phyloP scores from a whole-genome alignment of 2,797 vertebrate genomes.

The Lacerta bilineata region DNA sequence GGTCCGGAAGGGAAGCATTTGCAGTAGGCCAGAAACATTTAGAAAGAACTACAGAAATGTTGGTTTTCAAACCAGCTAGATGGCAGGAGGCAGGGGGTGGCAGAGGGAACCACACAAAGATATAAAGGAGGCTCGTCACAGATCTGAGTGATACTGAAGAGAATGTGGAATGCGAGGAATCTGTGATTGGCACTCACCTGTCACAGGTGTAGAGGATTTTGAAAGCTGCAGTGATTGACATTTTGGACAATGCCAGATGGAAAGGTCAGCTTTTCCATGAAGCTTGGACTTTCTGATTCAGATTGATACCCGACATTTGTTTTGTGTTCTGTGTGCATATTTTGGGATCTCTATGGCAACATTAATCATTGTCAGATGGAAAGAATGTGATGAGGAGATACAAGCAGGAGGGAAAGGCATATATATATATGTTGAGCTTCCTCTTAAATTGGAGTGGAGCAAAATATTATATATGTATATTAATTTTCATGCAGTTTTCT shows the following conservation, averaged over 20 bases:
- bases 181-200: constrained; percentile 9
- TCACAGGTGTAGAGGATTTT: neutral
- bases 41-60: neutral
- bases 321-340: constrained; percentile 26
- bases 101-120: too few relatives aligned
- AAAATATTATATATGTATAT: too few relatives aligned
- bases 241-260: constrained; percentile 13
- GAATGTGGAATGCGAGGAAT: neutral
- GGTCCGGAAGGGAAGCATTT: neutral
- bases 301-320: constrained; percentile 24
- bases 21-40: neutral
- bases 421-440: neutral
- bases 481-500: neutral
- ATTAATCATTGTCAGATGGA: constrained; percentile 19
- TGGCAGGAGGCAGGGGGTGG: too few relatives aligned
- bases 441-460: too few relatives aligned
- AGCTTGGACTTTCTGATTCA: constrained; percentile 4
- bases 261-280: constrained; percentile 40
- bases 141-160: neutral
- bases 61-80: neutral
- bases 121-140: neutral
- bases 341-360: constrained; percentile 19
- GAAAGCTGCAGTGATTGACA: constrained; percentile 22
- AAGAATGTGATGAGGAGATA: neutral
- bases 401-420: neutral